phyloP scores from a whole-genome alignment of 1,140 invertebrate species.

The Temnothorax curvispinosus region DNA sequence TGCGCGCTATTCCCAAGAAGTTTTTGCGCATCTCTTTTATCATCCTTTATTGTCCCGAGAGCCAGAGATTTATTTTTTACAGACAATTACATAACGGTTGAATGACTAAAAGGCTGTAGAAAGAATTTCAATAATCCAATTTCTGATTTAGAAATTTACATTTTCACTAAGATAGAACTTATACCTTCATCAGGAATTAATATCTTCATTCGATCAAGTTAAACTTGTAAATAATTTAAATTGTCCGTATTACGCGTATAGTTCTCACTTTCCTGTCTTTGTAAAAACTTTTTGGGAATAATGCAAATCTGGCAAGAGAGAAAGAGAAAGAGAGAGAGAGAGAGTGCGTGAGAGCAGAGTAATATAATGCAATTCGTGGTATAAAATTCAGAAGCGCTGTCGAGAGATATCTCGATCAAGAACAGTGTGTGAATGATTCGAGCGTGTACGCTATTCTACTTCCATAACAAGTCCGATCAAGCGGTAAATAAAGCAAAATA shows the following conservation, averaged over 20 bases:
- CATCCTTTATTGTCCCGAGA: neutral
- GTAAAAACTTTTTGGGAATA: constrained; percentile 20
- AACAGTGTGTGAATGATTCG: constrained; percentile 29
- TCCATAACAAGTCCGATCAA: constrained; percentile 46
- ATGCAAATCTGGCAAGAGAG: constrained; percentile 15
- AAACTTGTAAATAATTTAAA: neutral
- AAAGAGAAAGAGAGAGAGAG: neutral
- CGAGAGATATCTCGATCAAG: constrained; percentile 7
- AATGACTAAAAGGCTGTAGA: neutral
- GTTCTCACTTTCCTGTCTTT: neutral
- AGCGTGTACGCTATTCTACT: constrained; percentile 58
- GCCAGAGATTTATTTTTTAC: neutral
- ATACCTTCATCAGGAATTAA: neutral
- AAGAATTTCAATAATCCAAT: neutral
- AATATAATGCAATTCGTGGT: constrained; percentile 30
- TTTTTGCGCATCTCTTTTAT: neutral
- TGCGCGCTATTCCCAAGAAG: constrained; percentile 25
- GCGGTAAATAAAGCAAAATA: constrained; percentile 68
- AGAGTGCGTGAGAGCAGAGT: constrained; percentile 17
- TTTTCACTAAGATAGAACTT: neutral
- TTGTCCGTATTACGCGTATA: neutral
- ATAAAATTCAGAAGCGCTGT: constrained; percentile 41
- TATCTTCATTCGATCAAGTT: neutral
- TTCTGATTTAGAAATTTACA: neutral
- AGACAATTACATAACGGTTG: neutral